These are phyloP conservation scores for Neoitamus cyanurus DNA, from an alignment of 2,888 invertebrate species.

Conservation along the genomic window DNA sequence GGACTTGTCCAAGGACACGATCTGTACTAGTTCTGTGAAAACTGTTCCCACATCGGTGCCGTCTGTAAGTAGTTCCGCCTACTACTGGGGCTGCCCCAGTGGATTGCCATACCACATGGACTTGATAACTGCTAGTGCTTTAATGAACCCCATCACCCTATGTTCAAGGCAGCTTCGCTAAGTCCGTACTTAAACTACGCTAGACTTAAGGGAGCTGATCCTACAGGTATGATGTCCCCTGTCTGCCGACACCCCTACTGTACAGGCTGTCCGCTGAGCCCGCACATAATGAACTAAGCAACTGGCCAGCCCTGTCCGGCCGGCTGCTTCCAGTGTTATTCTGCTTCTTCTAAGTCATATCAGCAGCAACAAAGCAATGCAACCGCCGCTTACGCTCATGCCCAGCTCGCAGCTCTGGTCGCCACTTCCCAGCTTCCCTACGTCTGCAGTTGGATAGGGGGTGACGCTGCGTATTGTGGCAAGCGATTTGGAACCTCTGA, in stretches of 20 bases:
- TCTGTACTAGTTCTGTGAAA: constrained; percentile 71
- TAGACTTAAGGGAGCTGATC: constrained; percentile 75
- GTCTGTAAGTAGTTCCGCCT: constrained; percentile 70
- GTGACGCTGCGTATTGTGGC: constrained; percentile 87
- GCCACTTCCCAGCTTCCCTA: constrained; percentile 86
- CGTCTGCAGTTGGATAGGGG: constrained; percentile 92
- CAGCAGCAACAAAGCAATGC: constrained; percentile 71
- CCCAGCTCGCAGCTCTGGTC: constrained; percentile 82
- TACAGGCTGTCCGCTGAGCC: constrained; percentile 88
- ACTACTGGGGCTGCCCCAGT: constrained; percentile 73
- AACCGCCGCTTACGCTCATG: constrained; percentile 82
- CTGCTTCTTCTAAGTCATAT: constrained; percentile 67
- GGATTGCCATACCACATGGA: constrained; percentile 79
- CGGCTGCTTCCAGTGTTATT: constrained; percentile 88
- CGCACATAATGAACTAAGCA: constrained; percentile 74
- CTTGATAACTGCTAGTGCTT: constrained; percentile 77
- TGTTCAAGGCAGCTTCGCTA: constrained; percentile 76
- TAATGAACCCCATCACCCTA: constrained; percentile 83
- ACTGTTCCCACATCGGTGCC: constrained; percentile 63
- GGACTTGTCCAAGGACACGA: constrained; percentile 70
- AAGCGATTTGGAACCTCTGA: constrained; percentile 88
- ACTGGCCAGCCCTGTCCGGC: constrained; percentile 80
- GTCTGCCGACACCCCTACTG: constrained; percentile 92
- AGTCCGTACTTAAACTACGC: constrained; percentile 89
- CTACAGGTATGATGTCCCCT: constrained; percentile 74